phyloP scores from a whole-genome alignment of 2,797 vertebrate species.

The Apodemus agrarius region DNA sequence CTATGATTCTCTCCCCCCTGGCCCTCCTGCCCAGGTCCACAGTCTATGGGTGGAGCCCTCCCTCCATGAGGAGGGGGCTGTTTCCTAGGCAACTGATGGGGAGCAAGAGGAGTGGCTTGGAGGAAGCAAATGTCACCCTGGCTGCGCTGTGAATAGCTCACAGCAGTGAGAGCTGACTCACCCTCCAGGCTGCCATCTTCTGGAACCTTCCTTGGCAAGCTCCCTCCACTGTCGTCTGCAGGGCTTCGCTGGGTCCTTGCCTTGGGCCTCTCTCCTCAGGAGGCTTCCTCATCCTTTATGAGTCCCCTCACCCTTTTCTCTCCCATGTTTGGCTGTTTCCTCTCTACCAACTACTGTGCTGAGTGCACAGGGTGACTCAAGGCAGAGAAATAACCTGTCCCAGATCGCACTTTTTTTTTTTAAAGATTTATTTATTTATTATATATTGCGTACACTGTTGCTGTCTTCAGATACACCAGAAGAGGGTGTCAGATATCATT shows the following conservation, averaged over 20 bases:
- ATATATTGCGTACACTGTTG: too few relatives aligned
- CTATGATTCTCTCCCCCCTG: background rate
- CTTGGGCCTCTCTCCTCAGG: background rate
- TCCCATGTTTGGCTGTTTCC: background rate
- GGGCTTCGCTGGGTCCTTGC: background rate
- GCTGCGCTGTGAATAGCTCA: conserved; percentile 85
- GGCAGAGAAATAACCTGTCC: background rate
- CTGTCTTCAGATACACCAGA: too few relatives aligned
- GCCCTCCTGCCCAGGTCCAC: background rate
- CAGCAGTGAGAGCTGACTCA: conserved; percentile 74
- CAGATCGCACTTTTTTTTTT: too few relatives aligned
- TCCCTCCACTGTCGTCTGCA: background rate
- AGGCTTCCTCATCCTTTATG: background rate
- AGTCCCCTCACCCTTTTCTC: background rate
- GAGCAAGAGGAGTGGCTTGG: background rate
- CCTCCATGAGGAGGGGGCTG: conserved; percentile 48
- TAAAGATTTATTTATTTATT: too few relatives aligned
- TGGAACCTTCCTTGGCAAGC: conserved; percentile 13
- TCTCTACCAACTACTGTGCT: background rate
- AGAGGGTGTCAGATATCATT: too few relatives aligned
- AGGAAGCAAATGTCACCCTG: conserved; percentile 82
- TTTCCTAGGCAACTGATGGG: conserved; percentile 69
- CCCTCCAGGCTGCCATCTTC: conserved; percentile 31
- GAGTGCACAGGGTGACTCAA: background rate
- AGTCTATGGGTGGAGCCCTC: background rate